Conservation (phyloP, 2,888 invertebrate species). For the Scaptomyza caliginosa region DNA sequence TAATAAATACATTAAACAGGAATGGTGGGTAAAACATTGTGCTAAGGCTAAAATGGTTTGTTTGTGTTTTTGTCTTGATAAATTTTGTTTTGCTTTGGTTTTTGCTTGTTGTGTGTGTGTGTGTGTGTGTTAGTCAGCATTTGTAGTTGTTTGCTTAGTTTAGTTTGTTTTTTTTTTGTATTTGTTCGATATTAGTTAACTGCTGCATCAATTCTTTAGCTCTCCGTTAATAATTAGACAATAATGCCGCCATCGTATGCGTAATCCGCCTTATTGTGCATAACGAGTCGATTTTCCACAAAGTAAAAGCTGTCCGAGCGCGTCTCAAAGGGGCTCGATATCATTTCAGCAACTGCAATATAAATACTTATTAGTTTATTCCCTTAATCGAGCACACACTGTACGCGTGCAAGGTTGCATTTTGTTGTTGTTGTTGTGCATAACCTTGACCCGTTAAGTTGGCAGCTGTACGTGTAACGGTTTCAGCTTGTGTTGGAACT, state of each 20-base stretch:
- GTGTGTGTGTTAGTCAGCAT: conserved; percentile 35
- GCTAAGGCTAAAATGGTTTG: conserved; percentile 77
- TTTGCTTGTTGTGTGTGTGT: conserved; percentile 48
- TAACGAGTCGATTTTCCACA: conserved; percentile 97
- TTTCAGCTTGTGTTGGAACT: background rate
- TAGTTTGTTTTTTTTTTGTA: conserved; percentile 41
- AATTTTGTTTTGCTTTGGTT: conserved; percentile 35
- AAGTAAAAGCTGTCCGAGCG: conserved; percentile 99
- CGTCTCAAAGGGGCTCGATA: conserved; percentile 97
- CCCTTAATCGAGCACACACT: conserved; percentile 2
- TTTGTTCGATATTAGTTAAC: conserved; percentile 32
- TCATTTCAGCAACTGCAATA: conserved; percentile 97
- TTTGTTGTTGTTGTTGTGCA: background rate
- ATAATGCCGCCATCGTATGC: conserved; percentile 93
- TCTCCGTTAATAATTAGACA: conserved; percentile 40
- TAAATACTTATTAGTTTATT: too few relatives aligned
- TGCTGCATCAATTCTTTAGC: conserved; percentile 38
- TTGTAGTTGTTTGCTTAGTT: conserved; percentile 28
- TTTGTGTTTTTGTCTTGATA: conserved; percentile 28
- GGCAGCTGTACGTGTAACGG: conserved; percentile 2
- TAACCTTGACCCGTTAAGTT: conserved; percentile 16
- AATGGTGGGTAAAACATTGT: conserved; percentile 78
- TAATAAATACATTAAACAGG: conserved; percentile 72
- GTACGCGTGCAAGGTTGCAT: background rate
- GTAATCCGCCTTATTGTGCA: conserved; percentile 99